These are phyloP conservation scores for Phyto melanocephala DNA, from an alignment of 2,888 invertebrate species.

Conservation along the genomic window DNA sequence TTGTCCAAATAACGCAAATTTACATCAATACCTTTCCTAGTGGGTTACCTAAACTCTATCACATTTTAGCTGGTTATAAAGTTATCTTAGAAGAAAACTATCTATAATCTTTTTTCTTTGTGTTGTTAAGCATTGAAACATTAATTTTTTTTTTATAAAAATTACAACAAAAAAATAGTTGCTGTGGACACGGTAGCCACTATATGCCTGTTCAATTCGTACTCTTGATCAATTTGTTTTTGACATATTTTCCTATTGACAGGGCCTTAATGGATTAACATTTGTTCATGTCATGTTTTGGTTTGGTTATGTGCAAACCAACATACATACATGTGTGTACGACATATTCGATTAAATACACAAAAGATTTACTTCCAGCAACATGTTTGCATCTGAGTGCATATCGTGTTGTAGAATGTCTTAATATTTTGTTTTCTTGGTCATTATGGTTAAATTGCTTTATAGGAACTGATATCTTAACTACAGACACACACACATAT, in stretches of 20 bases:
- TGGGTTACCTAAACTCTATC: no score
- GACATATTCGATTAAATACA: no score
- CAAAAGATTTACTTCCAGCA: background rate
- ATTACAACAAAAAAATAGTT: background rate
- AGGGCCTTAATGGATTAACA: slow-evolving; percentile 77
- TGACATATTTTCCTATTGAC: slow-evolving; percentile 77
- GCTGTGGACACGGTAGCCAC: slow-evolving; percentile 30
- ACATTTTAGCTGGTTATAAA: background rate
- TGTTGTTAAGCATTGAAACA: background rate
- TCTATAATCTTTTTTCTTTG: slow-evolving; percentile 34
- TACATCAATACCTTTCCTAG: background rate
- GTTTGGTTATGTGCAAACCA: slow-evolving; percentile 21
- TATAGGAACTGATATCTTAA: slow-evolving; percentile 3
- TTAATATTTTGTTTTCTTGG: slow-evolving; percentile 62
- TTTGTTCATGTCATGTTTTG: slow-evolving; percentile 75
- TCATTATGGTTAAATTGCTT: slow-evolving; percentile 4
- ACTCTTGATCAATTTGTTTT: slow-evolving; percentile 67
- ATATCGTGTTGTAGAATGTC: slow-evolving; percentile 56
- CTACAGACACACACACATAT: background rate
- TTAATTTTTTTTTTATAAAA: slow-evolving; percentile 31
- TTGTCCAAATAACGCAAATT: no score
- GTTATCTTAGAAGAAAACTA: slow-evolving; percentile 7
- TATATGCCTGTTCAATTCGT: slow-evolving; percentile 4
- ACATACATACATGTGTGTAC: background rate
- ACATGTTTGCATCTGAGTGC: background rate